These are phyloP conservation scores for Notechis scutatus DNA, from an alignment of 2,113 vertebrate species.

Conservation along the genomic window DNA sequence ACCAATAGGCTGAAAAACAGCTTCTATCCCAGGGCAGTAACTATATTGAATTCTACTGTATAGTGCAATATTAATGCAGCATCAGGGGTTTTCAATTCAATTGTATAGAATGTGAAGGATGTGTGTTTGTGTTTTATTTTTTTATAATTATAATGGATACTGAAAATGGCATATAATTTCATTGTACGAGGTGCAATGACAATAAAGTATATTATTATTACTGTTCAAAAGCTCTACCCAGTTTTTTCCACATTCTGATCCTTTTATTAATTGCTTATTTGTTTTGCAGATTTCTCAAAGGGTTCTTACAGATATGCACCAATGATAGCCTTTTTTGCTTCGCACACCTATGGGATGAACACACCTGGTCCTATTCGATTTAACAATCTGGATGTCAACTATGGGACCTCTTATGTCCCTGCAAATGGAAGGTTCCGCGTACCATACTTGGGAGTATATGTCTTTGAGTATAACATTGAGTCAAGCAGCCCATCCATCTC, in stretches of 20 bases:
- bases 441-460: slow-evolving; percentile 77
- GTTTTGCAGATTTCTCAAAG: slow-evolving; percentile 75
- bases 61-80: too few species aligned
- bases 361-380: slow-evolving; percentile 75
- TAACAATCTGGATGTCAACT: slow-evolving; percentile 78
- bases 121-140: too few species aligned
- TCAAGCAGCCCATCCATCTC: slow-evolving; percentile 70
- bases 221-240: background rate
- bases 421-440: slow-evolving; percentile 74
- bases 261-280: slow-evolving; percentile 15
- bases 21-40: too few species aligned
- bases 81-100: too few species aligned
- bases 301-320: slow-evolving; percentile 80
- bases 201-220: too few species aligned
- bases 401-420: slow-evolving; percentile 73
- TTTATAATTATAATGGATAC: too few species aligned
- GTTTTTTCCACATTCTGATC: background rate
- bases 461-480: slow-evolving; percentile 78
- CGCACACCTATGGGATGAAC: slow-evolving; percentile 75
- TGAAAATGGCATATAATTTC: too few species aligned
- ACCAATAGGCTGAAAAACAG: too few species aligned
- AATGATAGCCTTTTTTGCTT: slow-evolving; percentile 78
- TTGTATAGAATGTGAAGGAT: too few species aligned
- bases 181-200: too few species aligned
- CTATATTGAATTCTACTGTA: too few species aligned